These are phyloP conservation scores for Helogale parvula DNA, from an alignment of 2,113 vertebrate species.

Conservation along the genomic window DNA sequence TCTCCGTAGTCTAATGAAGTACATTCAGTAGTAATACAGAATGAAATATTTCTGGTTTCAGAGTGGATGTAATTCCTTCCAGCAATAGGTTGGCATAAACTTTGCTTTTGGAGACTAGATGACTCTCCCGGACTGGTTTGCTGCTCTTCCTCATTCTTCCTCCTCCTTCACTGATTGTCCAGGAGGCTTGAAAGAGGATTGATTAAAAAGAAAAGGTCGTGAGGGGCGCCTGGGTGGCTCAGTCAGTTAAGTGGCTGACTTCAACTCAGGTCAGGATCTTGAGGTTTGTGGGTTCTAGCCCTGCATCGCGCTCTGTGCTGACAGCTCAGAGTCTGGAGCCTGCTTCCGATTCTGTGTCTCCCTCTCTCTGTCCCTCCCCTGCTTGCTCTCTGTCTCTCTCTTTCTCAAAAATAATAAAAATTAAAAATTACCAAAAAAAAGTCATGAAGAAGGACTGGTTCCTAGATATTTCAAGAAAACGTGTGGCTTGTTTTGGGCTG, in stretches of 20 bases:
- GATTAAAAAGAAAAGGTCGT: neutral
- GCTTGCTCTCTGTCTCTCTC: too few species aligned
- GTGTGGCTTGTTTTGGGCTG: conserved; percentile 61
- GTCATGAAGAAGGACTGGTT: conserved; percentile 31
- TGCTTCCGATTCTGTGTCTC: too few species aligned
- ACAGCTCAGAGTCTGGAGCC: too few species aligned
- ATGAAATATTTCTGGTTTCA: conserved; percentile 42
- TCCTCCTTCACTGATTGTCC: neutral
- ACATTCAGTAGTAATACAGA: neutral
- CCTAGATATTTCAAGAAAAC: conserved; percentile 69
- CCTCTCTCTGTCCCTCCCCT: too few species aligned
- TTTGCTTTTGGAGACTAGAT: neutral
- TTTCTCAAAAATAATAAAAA: too few species aligned
- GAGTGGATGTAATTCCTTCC: neutral
- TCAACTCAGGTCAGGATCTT: too few species aligned
- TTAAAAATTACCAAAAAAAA: too few species aligned
- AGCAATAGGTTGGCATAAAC: neutral
- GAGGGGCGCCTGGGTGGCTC: too few species aligned
- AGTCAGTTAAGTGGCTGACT: too few species aligned
- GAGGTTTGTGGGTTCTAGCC: too few species aligned
- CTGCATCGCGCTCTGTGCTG: too few species aligned
- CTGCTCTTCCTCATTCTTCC: neutral
- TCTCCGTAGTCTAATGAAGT: conserved; percentile 1
- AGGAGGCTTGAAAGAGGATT: conserved; percentile 17
- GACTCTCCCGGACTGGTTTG: neutral